phyloP scores from a whole-genome alignment of 2,797 vertebrate species.

The Euthynnus affinis region DNA sequence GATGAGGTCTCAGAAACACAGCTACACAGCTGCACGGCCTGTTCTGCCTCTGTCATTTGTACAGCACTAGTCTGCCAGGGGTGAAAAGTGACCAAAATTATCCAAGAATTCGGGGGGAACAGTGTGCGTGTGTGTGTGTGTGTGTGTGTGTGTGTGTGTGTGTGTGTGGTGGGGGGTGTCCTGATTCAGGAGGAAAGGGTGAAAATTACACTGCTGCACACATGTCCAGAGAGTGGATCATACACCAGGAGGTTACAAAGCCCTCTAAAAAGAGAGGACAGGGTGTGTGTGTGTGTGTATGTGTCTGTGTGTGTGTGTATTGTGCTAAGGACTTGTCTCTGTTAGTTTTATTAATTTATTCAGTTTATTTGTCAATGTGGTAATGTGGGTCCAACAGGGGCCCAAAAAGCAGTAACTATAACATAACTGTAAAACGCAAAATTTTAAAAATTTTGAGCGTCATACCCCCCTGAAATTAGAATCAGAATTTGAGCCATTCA shows the following conservation, averaged over 20 bases:
- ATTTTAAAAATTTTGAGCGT: too few species aligned
- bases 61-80: constrained; percentile 66
- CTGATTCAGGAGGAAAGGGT: constrained; percentile 78
- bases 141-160: constrained; percentile 31
- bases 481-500: too few species aligned
- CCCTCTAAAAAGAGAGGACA: constrained; percentile 66
- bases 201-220: constrained; percentile 92
- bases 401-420: too few species aligned
- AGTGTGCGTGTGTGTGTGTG: too few species aligned
- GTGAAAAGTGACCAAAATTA: constrained; percentile 78
- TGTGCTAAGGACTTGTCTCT: too few species aligned
- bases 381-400: too few species aligned
- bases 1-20: constrained; percentile 70
- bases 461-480: too few species aligned
- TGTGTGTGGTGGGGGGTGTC: constrained; percentile 43
- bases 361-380: constrained; percentile 24
- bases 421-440: too few species aligned
- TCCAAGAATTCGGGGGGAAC: constrained; percentile 60
- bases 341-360: constrained; percentile 2
- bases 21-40: constrained; percentile 78
- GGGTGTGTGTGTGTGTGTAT: constrained; percentile 60
- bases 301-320: constrained; percentile 3
- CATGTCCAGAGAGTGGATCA: constrained; percentile 86
- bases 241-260: constrained; percentile 78
- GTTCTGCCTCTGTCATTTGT: constrained; percentile 76